These are phyloP conservation scores for Tenebrosternarchus preto DNA, from an alignment of 2,113 vertebrate species.

Conservation along the genomic window DNA sequence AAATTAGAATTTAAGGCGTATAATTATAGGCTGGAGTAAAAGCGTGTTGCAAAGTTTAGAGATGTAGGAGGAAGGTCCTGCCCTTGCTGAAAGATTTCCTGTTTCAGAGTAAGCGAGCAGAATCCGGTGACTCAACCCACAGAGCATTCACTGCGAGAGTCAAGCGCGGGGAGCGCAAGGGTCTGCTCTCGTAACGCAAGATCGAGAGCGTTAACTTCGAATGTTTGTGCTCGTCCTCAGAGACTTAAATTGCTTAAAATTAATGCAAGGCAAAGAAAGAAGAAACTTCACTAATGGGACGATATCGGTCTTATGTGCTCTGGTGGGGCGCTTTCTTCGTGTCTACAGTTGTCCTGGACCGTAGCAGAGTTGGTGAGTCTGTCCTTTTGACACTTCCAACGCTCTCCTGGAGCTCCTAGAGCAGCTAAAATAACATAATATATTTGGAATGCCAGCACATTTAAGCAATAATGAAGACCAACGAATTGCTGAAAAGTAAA, in stretches of 20 bases:
- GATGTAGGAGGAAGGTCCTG: constrained; percentile 56
- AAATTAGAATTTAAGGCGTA: constrained; percentile 54
- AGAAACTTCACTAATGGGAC: constrained; percentile 44
- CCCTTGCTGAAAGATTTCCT: constrained; percentile 62
- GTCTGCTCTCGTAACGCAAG: too few species aligned
- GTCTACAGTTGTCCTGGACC: constrained; percentile 21
- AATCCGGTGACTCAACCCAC: constrained; percentile 43
- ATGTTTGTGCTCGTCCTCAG: neutral
- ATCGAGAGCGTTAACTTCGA: too few species aligned
- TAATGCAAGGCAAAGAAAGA: constrained; percentile 38
- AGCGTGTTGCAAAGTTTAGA: constrained; percentile 44
- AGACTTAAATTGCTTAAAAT: constrained; percentile 1
- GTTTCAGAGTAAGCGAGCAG: constrained; percentile 47
- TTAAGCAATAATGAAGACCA: neutral
- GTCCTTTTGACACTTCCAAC: constrained; percentile 20
- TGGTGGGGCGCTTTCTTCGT: constrained; percentile 46
- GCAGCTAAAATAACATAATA: too few species aligned
- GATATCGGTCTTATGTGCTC: constrained; percentile 26
- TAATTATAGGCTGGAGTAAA: constrained; percentile 52
- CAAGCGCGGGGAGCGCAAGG: too few species aligned
- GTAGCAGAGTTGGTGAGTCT: constrained; percentile 48
- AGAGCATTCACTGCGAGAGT: neutral
- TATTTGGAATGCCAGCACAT: neutral
- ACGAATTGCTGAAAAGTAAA: neutral
- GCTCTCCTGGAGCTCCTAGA: neutral